These are phyloP conservation scores for Phalacrocorax aristotelis DNA, from an alignment of 2,113 vertebrate species.

Conservation along the genomic window DNA sequence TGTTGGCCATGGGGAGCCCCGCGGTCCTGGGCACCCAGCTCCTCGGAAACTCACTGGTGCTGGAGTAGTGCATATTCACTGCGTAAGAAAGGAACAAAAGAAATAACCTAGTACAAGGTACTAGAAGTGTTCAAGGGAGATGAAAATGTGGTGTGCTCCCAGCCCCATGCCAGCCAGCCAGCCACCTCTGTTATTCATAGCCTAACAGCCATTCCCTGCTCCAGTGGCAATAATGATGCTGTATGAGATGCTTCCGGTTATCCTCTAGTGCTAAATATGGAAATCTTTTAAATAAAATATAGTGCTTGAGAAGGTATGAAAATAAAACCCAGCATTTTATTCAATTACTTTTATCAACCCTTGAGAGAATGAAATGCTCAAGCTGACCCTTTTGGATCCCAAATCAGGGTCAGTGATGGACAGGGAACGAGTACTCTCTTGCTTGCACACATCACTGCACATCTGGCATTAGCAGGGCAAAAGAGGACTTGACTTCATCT, in stretches of 20 bases:
- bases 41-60: neutral
- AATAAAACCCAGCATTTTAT: neutral
- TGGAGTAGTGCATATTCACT: neutral
- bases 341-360: neutral
- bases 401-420: neutral
- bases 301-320: neutral
- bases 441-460: neutral
- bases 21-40: rapidly evolving
- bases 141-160: neutral
- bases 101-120: neutral
- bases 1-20: neutral
- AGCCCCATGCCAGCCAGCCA: neutral
- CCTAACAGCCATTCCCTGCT: neutral
- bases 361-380: neutral
- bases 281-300: neutral
- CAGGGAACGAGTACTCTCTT: neutral
- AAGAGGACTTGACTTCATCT: neutral
- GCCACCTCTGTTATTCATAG: neutral
- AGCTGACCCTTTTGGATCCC: neutral
- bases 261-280: neutral
- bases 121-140: neutral
- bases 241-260: neutral
- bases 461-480: neutral
- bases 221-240: rapidly evolving
- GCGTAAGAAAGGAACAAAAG: neutral